Evolutionary conservation across 2,888 invertebrate genomes (phyloP), one percentile per base, ranked within the genome.

Genomic region (Epirrita christyi): DNA sequence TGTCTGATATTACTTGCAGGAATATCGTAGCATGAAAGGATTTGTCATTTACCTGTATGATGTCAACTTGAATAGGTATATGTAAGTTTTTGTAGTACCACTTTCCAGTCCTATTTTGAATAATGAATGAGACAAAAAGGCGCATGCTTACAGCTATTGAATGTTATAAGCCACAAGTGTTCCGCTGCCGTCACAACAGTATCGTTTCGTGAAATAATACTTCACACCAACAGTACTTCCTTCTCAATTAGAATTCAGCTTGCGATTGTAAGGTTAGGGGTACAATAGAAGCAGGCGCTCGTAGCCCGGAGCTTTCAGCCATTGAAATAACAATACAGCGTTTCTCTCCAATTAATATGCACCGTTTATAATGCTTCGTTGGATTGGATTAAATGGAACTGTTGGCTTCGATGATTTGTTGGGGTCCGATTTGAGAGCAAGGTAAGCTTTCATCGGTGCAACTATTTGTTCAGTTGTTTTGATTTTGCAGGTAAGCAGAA

Each of bases 201-300:
- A 38, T 43, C 37, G 40, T 49, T 36, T 47, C 10, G 13, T n/a
- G 15, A 32, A 55, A 55, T 51, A 21, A 46, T 37, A 53, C 57
- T 60, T 54, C 63, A 55, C 43, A n/a, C n/a, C n/a, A n/a, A n/a
- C n/a, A 54, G 57, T 59, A 59, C 68, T 62, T 68, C 60, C 63
- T 66, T 59, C 70, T 63, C 70, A 73, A 75, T 76, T 76, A 73
- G 75, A 73, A 76, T 75, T 76, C 73, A 63, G 72, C 71, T 70
- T 71, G 72, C 72, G 70, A 71, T 65, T 72, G 67, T 75, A 59
- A 68, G 71, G 72, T 63, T 68, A 48, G 49, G 61, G 54, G 60
- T 64, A 77, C 73, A 76, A 76, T 73, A 59, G 59, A 15, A 55
- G 52, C 63, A 61, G 59, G 58, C 56, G 55, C 45, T 47, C 42